phyloP scores from a whole-genome alignment of 2,888 invertebrate genomes.

The Hyposoter didymator region DNA sequence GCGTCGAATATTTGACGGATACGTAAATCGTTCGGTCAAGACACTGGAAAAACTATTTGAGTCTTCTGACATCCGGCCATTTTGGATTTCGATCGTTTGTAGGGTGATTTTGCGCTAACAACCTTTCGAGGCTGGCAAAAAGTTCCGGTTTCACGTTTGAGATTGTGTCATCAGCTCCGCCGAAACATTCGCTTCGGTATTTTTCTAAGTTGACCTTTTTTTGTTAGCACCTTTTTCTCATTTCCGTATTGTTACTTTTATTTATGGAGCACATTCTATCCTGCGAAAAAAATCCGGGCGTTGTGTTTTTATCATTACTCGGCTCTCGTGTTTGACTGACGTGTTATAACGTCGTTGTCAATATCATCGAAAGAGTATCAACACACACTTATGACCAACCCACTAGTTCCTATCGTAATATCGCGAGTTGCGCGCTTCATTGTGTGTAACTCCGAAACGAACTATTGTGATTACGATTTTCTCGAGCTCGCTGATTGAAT shows the following conservation, averaged over 20 bases:
- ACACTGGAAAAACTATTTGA: conserved; percentile 18
- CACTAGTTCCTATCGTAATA: not conserved
- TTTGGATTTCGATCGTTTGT: not conserved
- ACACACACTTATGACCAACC: conserved; percentile 11
- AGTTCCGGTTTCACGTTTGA: not conserved
- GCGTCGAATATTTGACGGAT: not conserved
- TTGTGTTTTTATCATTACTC: conserved; percentile 1
- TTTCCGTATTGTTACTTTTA: conserved; percentile 15
- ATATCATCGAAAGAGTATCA: conserved; percentile 17
- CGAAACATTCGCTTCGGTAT: not conserved
- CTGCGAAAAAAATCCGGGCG: not conserved
- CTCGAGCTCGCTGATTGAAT: not conserved
- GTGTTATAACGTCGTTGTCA: conserved; percentile 40
- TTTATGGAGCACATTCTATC: not conserved
- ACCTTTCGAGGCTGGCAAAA: not conserved
- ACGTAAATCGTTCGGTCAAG: conserved; percentile 56
- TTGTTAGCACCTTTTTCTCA: conserved; percentile 10
- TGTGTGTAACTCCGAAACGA: not conserved
- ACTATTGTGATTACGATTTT: not conserved
- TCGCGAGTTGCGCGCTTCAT: not conserved
- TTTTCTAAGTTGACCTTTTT: not conserved
- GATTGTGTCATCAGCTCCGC: not conserved
- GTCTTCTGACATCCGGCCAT: not conserved
- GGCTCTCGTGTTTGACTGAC: conserved; percentile 48
- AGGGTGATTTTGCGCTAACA: not conserved